Percentiles rank a stretch among this genome's conserved stretches.
These are phyloP conservation scores for Odocoileus virginianus DNA, from an alignment of 2,113 vertebrate species.

Conservation along the genomic window DNA sequence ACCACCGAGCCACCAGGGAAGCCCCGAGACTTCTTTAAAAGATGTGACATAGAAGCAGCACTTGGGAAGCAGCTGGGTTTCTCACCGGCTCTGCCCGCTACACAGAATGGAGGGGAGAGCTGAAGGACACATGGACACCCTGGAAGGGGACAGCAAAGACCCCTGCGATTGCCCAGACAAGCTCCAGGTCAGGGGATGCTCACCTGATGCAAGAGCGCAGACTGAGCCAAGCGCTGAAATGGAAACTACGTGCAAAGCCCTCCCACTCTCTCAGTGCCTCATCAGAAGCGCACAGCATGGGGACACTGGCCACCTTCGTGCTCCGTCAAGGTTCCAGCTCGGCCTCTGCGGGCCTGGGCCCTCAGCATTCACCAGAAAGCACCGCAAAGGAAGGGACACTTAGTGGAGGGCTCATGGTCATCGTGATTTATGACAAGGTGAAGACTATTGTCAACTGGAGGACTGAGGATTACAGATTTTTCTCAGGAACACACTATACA, in stretches of 20 bases:
- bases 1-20: too few species aligned
- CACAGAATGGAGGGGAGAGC: fast-evolving
- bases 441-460: background rate
- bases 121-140: background rate
- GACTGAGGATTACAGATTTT: background rate
- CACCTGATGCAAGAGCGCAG: fast-evolving
- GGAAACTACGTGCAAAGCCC: background rate
- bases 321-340: fast-evolving
- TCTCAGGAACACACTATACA: background rate
- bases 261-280: background rate
- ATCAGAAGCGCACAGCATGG: fast-evolving
- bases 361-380: background rate
- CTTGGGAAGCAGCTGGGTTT: background rate
- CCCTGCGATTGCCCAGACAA: background rate
- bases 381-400: fast-evolving
- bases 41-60: fast-evolving
- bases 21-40: background rate
- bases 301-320: fast-evolving
- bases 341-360: background rate
- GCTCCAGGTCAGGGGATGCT: fast-evolving
- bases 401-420: fast-evolving
- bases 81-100: background rate
- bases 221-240: fast-evolving
- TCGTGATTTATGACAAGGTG: background rate
- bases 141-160: background rate